Conservation (phyloP, 2,888 invertebrate species). For the Andricus curvator region DNA sequence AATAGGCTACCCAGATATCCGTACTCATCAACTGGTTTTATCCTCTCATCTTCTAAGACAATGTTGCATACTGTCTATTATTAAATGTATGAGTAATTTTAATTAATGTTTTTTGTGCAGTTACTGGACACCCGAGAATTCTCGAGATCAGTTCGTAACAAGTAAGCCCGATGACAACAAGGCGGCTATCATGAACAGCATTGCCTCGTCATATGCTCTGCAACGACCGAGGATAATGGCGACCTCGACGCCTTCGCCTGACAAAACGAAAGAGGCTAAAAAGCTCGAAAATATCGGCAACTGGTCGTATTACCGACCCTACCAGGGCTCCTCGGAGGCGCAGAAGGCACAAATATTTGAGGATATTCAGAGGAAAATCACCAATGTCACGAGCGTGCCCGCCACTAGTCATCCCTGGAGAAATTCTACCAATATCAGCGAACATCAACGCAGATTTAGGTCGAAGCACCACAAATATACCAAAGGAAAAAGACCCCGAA, state of each 20-base stretch:
- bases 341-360: conserved; percentile 70
- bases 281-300: conserved; percentile 49
- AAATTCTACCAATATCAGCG: conserved; percentile 57
- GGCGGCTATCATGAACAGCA: conserved; percentile 71
- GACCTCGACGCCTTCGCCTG: conserved; percentile 55
- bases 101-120: conserved; percentile 56
- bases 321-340: conserved; percentile 55
- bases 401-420: conserved; percentile 56
- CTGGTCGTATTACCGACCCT: conserved; percentile 67
- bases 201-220: conserved; percentile 70
- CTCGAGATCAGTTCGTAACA: conserved; percentile 59
- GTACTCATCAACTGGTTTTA: too few species aligned
- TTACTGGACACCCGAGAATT: conserved; percentile 70
- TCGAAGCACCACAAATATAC: conserved; percentile 72
- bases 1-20: too few species aligned
- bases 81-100: background rate
- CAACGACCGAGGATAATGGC: conserved; percentile 63
- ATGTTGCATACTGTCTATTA: background rate
- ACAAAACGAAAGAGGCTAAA: conserved; percentile 44
- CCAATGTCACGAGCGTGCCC: conserved; percentile 60
- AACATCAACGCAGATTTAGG: conserved; percentile 70
- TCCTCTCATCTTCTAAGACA: too few species aligned
- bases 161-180: conserved; percentile 67
- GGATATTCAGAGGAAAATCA: conserved; percentile 69
- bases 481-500: conserved; percentile 70